Evolutionary conservation across 1,140 invertebrate genomes (phyloP), one percentile per base, ranked within the genome.

Genomic region (Anadara kagoshimensis): DNA sequence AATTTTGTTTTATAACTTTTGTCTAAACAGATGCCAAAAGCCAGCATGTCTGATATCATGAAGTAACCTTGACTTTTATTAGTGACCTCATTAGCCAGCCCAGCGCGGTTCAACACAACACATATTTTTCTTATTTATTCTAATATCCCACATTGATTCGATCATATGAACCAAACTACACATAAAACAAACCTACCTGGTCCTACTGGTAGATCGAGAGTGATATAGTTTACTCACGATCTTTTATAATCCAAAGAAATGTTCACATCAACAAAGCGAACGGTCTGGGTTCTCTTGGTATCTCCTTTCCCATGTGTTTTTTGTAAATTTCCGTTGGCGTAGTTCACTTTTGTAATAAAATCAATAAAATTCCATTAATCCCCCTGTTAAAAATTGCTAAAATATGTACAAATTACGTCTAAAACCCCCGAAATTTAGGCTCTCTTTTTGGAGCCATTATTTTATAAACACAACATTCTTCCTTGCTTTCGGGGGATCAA

Each of bases 381-480:
- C 75, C 75, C 75, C 56, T 56, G 51, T 41, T 78, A 57, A 59
- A 44, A 69, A 58, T 62, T 58, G 18, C 26, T 49, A 47, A 65
- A 54, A 59, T 66, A 54, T 44, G 47, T 69, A 71, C 64, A 74
- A 64, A 66, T 73, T 65, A 51, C 64, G 71, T 22, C 58, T 79
- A 62, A 73, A 72, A 78, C 79, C 81, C 79, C 81, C 79, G 81
- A 83, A 83, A 81, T 75, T 71, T 61, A 69, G 77, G 79, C 79
- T 81, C 78, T 63, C 47, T 69, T 29, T 58, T 36, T 36, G 29
- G 67, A 75, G 73, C 73, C 73, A 75, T 75, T 64, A 61, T 65
- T 75, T 47, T 53, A 64, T 68, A 75, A 75, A 57, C 57, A 49
- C 57, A 61, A 61, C 65, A 61, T 73, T 64, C 61, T 61, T 51